These are phyloP conservation scores for Heliconius erato DNA, from an alignment of 2,888 invertebrate species.

Conservation along the genomic window DNA sequence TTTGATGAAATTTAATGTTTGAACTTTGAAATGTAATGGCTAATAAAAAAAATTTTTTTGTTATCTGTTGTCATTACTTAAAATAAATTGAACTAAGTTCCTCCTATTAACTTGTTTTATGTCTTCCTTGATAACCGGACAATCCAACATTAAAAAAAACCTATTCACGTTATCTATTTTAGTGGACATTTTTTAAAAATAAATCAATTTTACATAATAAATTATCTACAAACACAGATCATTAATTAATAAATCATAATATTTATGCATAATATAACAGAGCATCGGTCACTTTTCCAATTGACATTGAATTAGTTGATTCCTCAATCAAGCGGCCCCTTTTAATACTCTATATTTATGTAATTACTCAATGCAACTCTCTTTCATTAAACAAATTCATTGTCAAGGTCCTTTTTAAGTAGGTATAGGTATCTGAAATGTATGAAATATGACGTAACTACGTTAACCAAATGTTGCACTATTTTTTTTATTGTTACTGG, in stretches of 20 bases:
- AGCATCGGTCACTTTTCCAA: constrained; percentile 67
- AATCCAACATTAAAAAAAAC: too few relatives aligned
- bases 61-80: neutral
- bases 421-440: neutral
- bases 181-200: too few relatives aligned
- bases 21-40: constrained; percentile 39
- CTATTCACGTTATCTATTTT: too few relatives aligned
- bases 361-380: constrained; percentile 56
- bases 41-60: neutral
- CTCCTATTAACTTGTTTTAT: too few relatives aligned
- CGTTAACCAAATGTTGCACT: neutral
- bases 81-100: neutral
- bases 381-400: constrained; percentile 49
- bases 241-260: neutral
- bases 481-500: neutral
- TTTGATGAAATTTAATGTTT: too few relatives aligned
- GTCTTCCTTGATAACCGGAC: too few relatives aligned
- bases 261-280: constrained; percentile 20
- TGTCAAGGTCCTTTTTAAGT: constrained; percentile 46
- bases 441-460: neutral
- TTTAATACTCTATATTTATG: constrained; percentile 62
- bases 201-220: too few relatives aligned
- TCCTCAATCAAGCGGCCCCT: constrained; percentile 77
- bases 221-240: too few relatives aligned
- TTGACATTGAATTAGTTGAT: constrained; percentile 81